These are phyloP conservation scores for Junonia oenone DNA, from an alignment of 2,888 invertebrate species.

Conservation along the genomic window DNA sequence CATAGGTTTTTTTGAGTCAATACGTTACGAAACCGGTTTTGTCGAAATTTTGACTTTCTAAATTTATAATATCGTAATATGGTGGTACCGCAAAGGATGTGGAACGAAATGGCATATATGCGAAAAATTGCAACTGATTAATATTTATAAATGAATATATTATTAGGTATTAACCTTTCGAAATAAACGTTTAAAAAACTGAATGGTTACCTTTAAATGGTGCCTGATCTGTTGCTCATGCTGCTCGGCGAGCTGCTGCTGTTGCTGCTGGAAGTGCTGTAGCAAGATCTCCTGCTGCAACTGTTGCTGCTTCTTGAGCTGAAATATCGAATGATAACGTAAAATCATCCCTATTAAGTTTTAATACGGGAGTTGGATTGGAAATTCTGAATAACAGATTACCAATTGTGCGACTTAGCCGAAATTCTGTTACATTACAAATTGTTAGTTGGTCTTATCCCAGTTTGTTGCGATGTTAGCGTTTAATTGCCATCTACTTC, in stretches of 20 bases:
- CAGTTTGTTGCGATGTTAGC: conserved; percentile 3
- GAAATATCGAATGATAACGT: conserved; percentile 54
- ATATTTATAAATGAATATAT: not conserved
- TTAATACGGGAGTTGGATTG: not conserved
- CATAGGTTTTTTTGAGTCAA: not conserved
- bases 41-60: conserved; percentile 4
- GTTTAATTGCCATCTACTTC: conserved; percentile 18
- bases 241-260: conserved; percentile 92
- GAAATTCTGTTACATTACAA: not conserved
- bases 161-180: not conserved
- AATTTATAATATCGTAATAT: not conserved
- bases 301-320: conserved; percentile 96
- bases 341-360: conserved; percentile 4
- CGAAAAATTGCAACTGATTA: not conserved
- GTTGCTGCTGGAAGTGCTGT: conserved; percentile 94
- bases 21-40: not conserved
- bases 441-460: not conserved
- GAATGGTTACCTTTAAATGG: conserved; percentile 86
- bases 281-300: conserved; percentile 93
- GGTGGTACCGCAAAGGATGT: conserved; percentile 1
- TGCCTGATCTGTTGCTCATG: conserved; percentile 94
- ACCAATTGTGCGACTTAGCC: not conserved
- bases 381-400: too few relatives aligned
- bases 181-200: not conserved
- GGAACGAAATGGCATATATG: not conserved